Conservation (phyloP, 2,797 vertebrate species). For the Hirundo rustica region DNA sequence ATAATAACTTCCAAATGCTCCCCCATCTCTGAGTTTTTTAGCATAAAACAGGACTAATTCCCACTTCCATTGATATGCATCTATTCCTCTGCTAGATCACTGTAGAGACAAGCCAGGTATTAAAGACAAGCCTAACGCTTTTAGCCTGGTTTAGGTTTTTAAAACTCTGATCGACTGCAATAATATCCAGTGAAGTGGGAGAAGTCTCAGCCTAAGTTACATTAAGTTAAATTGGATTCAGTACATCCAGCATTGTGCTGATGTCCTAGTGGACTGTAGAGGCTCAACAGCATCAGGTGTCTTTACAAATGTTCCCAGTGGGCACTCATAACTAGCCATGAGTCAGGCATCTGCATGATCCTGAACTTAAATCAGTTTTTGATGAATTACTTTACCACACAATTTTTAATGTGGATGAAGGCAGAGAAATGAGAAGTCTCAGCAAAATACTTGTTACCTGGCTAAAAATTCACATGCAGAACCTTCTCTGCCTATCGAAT, state of each 20-base stretch:
- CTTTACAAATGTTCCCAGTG: background rate
- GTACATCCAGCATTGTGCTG: background rate
- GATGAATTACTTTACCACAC: background rate
- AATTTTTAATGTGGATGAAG: background rate
- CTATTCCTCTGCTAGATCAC: background rate
- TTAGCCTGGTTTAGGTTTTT: background rate
- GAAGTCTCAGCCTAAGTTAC: background rate
- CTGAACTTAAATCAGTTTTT: background rate
- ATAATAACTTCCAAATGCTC: background rate
- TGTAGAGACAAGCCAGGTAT: background rate
- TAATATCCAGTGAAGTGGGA: background rate
- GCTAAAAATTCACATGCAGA: background rate
- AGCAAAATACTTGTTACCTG: background rate
- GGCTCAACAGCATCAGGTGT: background rate
- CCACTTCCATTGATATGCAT: background rate
- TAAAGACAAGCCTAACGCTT: background rate
- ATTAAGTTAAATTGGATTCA: background rate
- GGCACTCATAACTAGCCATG: background rate
- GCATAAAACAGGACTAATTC: background rate
- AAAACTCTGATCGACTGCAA: background rate
- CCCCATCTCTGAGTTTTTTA: background rate
- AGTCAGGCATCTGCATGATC: background rate
- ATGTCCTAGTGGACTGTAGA: background rate
- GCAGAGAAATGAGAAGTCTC: background rate
- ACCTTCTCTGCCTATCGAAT: background rate